Base-by-base conservation (phyloP, 1,140 invertebrate species). In the Ctenoplectra terminalis region DNA sequence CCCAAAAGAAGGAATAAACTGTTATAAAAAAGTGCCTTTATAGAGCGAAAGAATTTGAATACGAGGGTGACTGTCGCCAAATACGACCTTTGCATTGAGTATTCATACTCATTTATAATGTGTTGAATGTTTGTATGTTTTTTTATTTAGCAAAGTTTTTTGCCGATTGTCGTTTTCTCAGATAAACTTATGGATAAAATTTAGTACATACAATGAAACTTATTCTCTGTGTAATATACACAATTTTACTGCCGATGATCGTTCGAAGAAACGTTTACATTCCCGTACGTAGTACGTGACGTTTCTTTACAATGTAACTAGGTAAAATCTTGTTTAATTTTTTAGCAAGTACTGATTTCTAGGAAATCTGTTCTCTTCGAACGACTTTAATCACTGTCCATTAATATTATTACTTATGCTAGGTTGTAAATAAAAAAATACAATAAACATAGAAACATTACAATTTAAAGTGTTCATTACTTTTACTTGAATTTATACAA, bases 1-100 rank as follows among this genome's bases (percentile, higher is more conserved):
- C 86, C 40, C 61, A 60, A 80, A 71, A 54, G 69, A 74, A 76
- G 75, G 61, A 64, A 60, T 83, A 86, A 87, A 77, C 80, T 87
- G 89, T 88, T 80, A 73, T 87, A 71, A 88, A 83, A 89, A 92
- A 92, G 91, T 92, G 91, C 91, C 91, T 92, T 89, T 88, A 84
- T 67, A 69, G 88, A 90, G 88, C 80, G 81, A 83, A 79, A 88
- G 74, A 83, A 87, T 90, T 76, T 88, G 80, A 86, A 67, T 61
- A 63, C 71, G 78, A 85, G 81, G 83, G 79, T 81, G 81, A 76
- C 64, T 79, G 13, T 87, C 82, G 72, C 64, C 72, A 48, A 40
- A 73, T 66, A 76, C 54, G 13, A 79, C 34, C 17, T 60, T 54
- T 60, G 60, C 43, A 73, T 70, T 40, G 52, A 82, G 67, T 76